These are phyloP conservation scores for Cyanistes caeruleus DNA, from an alignment of 2,113 vertebrate species.

Conservation along the genomic window DNA sequence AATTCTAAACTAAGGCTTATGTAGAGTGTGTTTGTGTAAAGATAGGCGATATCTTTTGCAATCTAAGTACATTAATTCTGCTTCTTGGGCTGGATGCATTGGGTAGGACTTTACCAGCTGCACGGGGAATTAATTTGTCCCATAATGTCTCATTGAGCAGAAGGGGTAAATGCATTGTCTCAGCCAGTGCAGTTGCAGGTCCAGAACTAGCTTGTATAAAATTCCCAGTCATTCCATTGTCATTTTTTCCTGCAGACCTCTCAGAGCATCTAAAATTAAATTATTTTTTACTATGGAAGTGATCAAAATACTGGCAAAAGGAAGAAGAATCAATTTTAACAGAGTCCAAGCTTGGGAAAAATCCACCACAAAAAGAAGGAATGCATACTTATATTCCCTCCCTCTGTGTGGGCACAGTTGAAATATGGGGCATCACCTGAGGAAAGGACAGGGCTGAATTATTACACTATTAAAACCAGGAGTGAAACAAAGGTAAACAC, in stretches of 20 bases:
- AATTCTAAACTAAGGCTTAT: not conserved
- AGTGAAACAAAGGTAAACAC: conserved; percentile 41
- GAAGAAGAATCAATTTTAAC: not conserved
- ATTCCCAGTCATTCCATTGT: not conserved
- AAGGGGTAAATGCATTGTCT: not conserved
- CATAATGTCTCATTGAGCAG: not conserved
- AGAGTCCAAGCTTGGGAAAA: not conserved
- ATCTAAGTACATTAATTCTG: not conserved
- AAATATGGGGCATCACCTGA: not conserved
- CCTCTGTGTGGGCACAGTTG: not conserved
- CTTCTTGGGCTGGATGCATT: not conserved
- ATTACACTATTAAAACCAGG: conserved; percentile 25
- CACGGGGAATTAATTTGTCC: not conserved
- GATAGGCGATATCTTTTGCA: not conserved
- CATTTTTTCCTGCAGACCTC: not conserved
- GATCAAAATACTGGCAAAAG: not conserved
- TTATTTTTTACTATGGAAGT: not conserved
- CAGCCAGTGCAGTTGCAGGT: not conserved
- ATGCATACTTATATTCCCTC: not conserved
- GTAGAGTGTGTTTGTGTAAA: not conserved
- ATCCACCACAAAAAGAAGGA: not conserved
- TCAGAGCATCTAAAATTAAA: not conserved
- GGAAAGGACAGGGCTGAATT: not conserved
- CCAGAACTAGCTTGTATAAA: not conserved
- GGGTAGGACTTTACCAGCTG: not conserved